These are phyloP conservation scores for Galbula dea DNA, from an alignment of 2,113 vertebrate species.

Conservation along the genomic window DNA sequence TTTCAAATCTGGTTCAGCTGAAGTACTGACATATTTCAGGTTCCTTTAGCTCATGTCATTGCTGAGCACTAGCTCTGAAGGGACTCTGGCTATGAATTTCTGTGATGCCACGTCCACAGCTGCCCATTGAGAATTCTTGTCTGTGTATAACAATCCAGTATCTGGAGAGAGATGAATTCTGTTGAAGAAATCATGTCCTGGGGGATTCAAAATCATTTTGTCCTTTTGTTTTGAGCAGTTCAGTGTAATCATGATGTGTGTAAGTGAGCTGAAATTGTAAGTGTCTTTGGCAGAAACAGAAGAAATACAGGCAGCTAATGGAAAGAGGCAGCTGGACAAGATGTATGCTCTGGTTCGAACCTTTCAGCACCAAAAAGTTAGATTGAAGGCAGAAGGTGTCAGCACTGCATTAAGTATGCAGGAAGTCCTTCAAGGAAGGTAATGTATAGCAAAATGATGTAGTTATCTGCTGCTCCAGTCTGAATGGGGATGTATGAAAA, in stretches of 20 bases:
- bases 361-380: background rate
- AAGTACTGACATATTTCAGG: background rate
- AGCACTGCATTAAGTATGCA: background rate
- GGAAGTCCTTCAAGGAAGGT: background rate
- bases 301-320: background rate
- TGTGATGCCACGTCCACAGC: background rate
- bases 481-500: background rate
- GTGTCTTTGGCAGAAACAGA: background rate
- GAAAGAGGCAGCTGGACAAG: constrained; percentile 9
- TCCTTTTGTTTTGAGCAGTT: background rate
- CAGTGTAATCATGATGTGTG: background rate
- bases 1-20: background rate
- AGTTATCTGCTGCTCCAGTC: background rate
- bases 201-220: background rate
- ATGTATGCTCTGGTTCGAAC: background rate
- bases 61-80: background rate
- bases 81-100: background rate
- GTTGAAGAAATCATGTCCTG: background rate
- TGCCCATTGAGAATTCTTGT: background rate
- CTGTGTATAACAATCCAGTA: background rate
- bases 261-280: background rate
- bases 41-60: background rate
- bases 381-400: constrained; percentile 4
- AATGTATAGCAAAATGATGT: background rate
- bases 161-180: background rate